Base-by-base conservation (phyloP, 1,140 invertebrate genomes). In the Hylyphantes graminicola region DNA sequence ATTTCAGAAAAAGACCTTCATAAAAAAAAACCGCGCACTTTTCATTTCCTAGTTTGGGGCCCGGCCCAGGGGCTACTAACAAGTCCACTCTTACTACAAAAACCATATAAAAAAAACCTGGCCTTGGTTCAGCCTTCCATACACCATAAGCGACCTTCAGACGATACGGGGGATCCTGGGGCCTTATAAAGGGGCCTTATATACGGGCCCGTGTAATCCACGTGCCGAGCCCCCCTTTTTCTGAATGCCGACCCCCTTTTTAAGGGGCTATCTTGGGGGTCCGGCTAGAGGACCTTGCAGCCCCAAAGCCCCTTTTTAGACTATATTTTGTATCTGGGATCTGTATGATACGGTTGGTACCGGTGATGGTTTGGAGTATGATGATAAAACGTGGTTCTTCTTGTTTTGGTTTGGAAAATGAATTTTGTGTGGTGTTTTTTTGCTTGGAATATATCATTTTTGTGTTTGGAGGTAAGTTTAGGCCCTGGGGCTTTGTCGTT, bases 21-120 rank as follows among this genome's bases (percentile, higher is more conserved):
- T 21, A 59, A 74, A 74, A 59, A 74, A 78, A 83, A 73, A 73
- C 19, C 48, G 10, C 51, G 77, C 77, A 80, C 77, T 83, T 83
- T 83, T 70, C 35, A 83, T 83, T 83, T 83, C 80, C 80, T 83
- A 74, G 72, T 83, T 83, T 67, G 80, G 17, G 80, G 80, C 80
- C 80, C 53, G 4, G 3, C 12, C 21, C n/a, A 19, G 55, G 80
- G 80, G 70, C 53, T 12, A 11, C 21, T 19, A 12, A 53, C 35
- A 50, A 81, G 80, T 83, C 70, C 70, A 83, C 51, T 67, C 50
- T n/a, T 21, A 48, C 19, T 9, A 83, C 19, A 68, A 83, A 82
- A 83, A 50, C 70, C 75, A 57, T 48, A 11, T 83, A 11, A 83
- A 83, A 82, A 82, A 83, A 83, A 74, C n/a, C 15, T 55, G 68